phyloP scores from a whole-genome alignment of 2,888 invertebrate species.

The Abscondita cerata region DNA sequence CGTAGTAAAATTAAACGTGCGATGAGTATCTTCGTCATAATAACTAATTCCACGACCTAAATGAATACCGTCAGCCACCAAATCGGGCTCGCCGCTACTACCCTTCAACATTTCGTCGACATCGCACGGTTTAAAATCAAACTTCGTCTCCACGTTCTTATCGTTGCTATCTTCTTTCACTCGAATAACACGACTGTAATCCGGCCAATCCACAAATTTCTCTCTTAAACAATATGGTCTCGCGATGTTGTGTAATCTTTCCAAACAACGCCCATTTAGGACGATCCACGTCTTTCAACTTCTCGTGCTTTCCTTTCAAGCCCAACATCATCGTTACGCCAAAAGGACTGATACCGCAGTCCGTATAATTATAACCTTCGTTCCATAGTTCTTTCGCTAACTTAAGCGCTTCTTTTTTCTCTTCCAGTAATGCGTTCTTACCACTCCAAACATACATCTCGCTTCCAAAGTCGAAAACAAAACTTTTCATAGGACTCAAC shows the following conservation, averaged over 20 bases:
- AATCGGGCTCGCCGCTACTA: constrained; percentile 75
- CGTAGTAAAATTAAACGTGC: constrained; percentile 78
- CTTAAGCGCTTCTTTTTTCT: constrained; percentile 75
- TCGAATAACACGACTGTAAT: constrained; percentile 80
- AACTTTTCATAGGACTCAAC: constrained; percentile 80
- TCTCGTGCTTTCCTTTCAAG: constrained; percentile 53
- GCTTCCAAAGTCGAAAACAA: constrained; percentile 92
- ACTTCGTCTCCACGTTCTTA: constrained; percentile 62
- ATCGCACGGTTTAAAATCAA: constrained; percentile 77
- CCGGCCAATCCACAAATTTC: constrained; percentile 96
- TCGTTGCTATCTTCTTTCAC: constrained; percentile 68
- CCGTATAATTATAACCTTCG: constrained; percentile 82
- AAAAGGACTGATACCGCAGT: constrained; percentile 82
- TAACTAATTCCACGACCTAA: constrained; percentile 86
- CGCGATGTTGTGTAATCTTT: constrained; percentile 91
- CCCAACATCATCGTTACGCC: constrained; percentile 72
- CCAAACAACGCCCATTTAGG: constrained; percentile 88
- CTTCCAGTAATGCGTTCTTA: constrained; percentile 78
- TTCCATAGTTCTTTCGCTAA: constrained; percentile 85
- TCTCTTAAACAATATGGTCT: constrained; percentile 91
- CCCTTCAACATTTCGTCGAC: constrained; percentile 74
- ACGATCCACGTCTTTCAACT: constrained; percentile 63
- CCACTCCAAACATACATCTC: constrained; percentile 97
- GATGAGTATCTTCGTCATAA: constrained; percentile 78
- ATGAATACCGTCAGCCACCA: constrained; percentile 84